phyloP scores from a whole-genome alignment of 2,113 vertebrate genomes.

The Diadophis punctatus region DNA sequence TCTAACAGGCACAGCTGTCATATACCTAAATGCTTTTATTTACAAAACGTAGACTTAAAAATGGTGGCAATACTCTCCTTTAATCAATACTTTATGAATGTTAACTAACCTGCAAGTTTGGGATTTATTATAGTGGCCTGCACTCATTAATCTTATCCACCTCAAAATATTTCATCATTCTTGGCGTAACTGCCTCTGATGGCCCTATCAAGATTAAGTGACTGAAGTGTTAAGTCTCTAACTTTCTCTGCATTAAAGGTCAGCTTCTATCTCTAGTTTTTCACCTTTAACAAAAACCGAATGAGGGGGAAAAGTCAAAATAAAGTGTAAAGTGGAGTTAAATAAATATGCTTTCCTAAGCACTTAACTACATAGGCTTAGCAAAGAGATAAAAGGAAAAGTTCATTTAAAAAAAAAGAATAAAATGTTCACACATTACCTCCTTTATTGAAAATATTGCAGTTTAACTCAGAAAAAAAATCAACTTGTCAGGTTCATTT shows the following conservation, averaged over 20 bases:
- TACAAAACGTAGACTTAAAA: slow-evolving; percentile 49
- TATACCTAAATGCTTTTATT: slow-evolving; percentile 54
- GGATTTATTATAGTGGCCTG: slow-evolving; percentile 4
- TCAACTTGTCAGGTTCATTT: neutral
- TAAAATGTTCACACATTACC: neutral
- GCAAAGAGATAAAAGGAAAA: neutral
- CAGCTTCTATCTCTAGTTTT: neutral
- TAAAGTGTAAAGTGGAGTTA: neutral
- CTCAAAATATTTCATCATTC: slow-evolving; percentile 4
- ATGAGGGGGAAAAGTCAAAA: neutral
- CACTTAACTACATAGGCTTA: neutral
- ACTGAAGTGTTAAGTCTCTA: neutral
- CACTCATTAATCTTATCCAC: slow-evolving; percentile 37
- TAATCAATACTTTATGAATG: slow-evolving; percentile 43
- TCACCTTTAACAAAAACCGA: neutral
- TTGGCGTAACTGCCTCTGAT: neutral
- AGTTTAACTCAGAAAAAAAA: neutral
- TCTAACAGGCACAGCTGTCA: slow-evolving; percentile 67
- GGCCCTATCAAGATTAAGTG: slow-evolving; percentile 14
- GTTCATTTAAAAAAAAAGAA: neutral
- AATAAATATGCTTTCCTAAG: neutral
- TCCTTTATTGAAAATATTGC: neutral
- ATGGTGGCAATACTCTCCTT: slow-evolving; percentile 47
- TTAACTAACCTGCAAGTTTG: slow-evolving; percentile 39
- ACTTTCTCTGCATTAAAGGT: slow-evolving; percentile 5